Evolutionary conservation across 2,888 invertebrate genomes (phyloP).

Genomic region (Mallateleia sp.): DNA sequence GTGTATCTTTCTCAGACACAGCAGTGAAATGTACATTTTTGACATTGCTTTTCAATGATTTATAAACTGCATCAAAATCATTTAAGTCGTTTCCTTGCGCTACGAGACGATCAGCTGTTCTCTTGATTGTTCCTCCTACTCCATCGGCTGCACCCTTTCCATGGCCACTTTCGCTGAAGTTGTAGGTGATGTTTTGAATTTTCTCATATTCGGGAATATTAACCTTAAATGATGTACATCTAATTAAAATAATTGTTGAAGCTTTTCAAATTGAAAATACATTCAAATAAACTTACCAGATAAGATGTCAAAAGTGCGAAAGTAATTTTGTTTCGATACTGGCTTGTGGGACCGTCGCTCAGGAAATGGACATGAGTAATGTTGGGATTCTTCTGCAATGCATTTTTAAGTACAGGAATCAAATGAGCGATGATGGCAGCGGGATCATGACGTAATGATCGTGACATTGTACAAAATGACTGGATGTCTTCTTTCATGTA

Average conservation of each 20-base stretch:
- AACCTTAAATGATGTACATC: no score
- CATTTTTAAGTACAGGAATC: conserved; percentile 18
- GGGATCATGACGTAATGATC: conserved; percentile 36
- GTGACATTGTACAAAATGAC: conserved; percentile 31
- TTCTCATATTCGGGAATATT: conserved; percentile 17
- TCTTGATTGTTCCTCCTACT: conserved; percentile 31
- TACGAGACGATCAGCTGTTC: conserved; percentile 49
- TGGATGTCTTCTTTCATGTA: conserved; percentile 21
- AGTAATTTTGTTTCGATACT: conserved; percentile 39
- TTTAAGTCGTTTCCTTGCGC: conserved; percentile 41
- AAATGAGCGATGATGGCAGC: conserved; percentile 50
- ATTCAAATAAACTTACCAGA: conserved; percentile 32
- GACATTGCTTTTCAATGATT: no score
- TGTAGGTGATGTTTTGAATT: conserved; percentile 37
- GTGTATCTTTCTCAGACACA: no score
- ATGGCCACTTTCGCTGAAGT: conserved; percentile 49
- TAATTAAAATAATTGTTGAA: no score
- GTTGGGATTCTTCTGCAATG: conserved; percentile 1
- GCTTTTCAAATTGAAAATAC: no score
- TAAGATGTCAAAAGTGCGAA: conserved; percentile 38
- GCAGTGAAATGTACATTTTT: no score
- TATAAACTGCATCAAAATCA: conserved; percentile 12
- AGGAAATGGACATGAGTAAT: conserved; percentile 46
- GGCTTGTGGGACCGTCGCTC: conserved; percentile 38
- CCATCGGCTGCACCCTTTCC: conserved; percentile 49